phyloP scores from a whole-genome alignment of 2,888 invertebrate genomes.

The Notodonta ziczac region DNA sequence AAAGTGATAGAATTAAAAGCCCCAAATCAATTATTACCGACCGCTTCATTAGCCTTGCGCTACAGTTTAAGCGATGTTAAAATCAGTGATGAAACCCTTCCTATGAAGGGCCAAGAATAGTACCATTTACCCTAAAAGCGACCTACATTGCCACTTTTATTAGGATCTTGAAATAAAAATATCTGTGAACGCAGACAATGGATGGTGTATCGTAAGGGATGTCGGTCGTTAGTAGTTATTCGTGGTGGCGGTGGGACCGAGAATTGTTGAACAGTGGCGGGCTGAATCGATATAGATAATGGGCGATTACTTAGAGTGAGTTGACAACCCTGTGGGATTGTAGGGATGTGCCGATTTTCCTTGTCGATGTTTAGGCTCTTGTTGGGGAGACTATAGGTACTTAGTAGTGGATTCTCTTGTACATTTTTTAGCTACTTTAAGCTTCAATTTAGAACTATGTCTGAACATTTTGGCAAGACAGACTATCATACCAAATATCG shows the following conservation, averaged over 20 bases:
- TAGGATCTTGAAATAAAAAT: neutral
- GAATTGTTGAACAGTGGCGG: slow-evolving; percentile 52
- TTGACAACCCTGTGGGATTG: slow-evolving; percentile 64
- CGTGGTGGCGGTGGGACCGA: slow-evolving; percentile 30
- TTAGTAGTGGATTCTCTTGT: no score
- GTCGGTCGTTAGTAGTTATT: slow-evolving; percentile 1
- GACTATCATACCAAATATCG: no score
- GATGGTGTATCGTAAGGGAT: slow-evolving; percentile 2
- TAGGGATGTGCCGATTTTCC: slow-evolving; percentile 36
- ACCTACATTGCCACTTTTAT: slow-evolving; percentile 17
- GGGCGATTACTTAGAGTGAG: slow-evolving; percentile 69
- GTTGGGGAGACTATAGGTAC: no score
- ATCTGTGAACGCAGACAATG: slow-evolving; percentile 18
- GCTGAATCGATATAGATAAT: slow-evolving; percentile 69
- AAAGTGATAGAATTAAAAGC: slow-evolving; percentile 19
- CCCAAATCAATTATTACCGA: slow-evolving; percentile 40
- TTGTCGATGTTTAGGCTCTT: slow-evolving; percentile 1
- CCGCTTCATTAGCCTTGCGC: slow-evolving; percentile 43
- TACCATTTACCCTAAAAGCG: neutral
- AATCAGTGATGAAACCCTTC: slow-evolving; percentile 32
- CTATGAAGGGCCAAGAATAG: neutral
- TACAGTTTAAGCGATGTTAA: slow-evolving; percentile 43
- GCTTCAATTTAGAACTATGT: no score
- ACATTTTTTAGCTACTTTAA: no score
- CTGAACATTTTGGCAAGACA: no score